phyloP scores from a whole-genome alignment of 2,113 vertebrate species.

The Aspiorhynchus laticeps region DNA sequence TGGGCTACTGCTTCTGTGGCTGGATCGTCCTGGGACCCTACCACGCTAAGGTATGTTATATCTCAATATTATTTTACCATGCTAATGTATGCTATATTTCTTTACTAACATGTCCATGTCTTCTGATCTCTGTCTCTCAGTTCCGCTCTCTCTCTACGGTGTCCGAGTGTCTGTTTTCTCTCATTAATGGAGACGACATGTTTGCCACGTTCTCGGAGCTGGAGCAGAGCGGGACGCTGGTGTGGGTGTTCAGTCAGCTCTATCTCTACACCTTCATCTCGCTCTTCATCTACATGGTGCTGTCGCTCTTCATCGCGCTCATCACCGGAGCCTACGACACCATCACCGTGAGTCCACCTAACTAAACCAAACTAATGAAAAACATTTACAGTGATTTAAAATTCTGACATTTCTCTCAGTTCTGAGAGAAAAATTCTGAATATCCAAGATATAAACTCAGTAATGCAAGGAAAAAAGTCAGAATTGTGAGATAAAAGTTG shows the following conservation, averaged over 20 bases:
- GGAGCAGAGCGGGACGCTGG: constrained; percentile 82
- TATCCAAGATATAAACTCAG: no score
- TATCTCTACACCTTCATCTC: constrained; percentile 96
- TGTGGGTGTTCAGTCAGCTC: constrained; percentile 95
- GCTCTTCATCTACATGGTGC: constrained; percentile 98
- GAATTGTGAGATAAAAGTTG: no score
- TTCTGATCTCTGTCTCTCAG: constrained; percentile 84
- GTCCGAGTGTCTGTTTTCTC: constrained; percentile 91
- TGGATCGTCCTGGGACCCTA: constrained; percentile 95
- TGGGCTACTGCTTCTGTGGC: constrained; percentile 96
- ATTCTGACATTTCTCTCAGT: no score
- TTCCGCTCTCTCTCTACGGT: constrained; percentile 92
- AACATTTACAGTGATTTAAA: not conserved
- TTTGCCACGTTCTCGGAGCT: constrained; percentile 89
- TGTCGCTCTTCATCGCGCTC: constrained; percentile 95
- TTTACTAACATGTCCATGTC: constrained; percentile 65
- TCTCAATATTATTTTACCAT: not conserved
- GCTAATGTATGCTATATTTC: not conserved
- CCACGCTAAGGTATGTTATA: constrained; percentile 84
- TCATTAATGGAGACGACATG: constrained; percentile 96
- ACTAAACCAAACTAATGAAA: not conserved
- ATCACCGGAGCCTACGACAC: constrained; percentile 95
- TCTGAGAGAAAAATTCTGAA: no score
- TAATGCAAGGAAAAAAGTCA: no score
- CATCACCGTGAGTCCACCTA: constrained; percentile 78